Evolutionary conservation across 2,113 vertebrate genomes (phyloP).

Genomic region (Emydura subglobosa): DNA sequence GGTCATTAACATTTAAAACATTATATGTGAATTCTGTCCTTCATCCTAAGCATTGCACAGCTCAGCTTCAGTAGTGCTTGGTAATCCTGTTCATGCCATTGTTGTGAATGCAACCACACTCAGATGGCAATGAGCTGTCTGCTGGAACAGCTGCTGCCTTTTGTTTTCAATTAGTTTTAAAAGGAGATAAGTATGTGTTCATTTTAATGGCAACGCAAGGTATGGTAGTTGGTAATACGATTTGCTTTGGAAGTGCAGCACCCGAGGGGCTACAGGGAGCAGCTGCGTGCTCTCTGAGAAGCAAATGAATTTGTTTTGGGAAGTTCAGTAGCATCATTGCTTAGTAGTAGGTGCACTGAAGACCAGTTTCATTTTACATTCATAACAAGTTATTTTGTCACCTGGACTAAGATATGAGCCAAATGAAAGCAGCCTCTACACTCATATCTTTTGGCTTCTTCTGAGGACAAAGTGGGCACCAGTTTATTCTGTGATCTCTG

Average conservation of each 20-base stretch:
- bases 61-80: not conserved
- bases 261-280: not conserved
- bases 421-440: not conserved
- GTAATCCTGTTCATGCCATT: not conserved
- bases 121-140: not conserved
- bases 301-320: not conserved
- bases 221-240: not conserved
- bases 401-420: not conserved
- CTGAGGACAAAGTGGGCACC: not conserved
- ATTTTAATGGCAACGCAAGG: not conserved
- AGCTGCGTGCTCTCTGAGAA: not conserved
- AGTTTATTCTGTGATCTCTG: not conserved
- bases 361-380: not conserved
- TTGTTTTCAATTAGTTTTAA: not conserved
- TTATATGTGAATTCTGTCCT: not conserved
- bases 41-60: not conserved
- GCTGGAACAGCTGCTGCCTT: not conserved
- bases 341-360: not conserved
- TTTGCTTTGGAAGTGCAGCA: not conserved
- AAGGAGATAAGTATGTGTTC: not conserved
- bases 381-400: not conserved
- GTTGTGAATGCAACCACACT: not conserved
- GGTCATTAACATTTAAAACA: not conserved
- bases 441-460: not conserved
- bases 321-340: not conserved